phyloP scores from a whole-genome alignment of 2,888 invertebrate genomes.

The Ryuthela nishihirai region DNA sequence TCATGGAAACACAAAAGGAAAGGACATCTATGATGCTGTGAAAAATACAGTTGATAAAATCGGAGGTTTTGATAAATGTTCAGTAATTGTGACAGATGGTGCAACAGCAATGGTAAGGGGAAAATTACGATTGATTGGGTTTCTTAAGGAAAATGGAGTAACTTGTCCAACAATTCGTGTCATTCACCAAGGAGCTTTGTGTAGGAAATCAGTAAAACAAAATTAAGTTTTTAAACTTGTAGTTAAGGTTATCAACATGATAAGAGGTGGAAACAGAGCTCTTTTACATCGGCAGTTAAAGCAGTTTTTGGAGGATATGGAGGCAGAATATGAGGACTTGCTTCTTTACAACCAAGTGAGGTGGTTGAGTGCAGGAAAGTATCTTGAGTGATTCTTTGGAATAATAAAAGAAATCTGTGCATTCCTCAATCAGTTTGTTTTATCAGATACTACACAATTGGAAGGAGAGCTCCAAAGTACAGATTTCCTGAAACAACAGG shows the following conservation, averaged over 20 bases:
- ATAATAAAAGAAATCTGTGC: slow-evolving; percentile 6
- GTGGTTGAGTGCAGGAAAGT: slow-evolving; percentile 5
- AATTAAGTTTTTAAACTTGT: background rate
- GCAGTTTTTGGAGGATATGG: slow-evolving; percentile 5
- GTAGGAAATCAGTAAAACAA: background rate
- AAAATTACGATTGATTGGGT: background rate
- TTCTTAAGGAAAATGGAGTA: slow-evolving; percentile 4
- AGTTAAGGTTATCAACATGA: background rate
- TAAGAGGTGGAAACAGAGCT: background rate
- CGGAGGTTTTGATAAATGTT: background rate
- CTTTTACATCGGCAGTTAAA: slow-evolving; percentile 1
- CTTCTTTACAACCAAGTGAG: background rate
- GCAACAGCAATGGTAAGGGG: background rate
- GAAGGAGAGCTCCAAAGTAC: background rate
- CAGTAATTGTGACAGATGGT: background rate
- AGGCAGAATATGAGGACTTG: slow-evolving; percentile 5
- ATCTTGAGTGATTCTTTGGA: background rate
- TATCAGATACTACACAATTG: background rate
- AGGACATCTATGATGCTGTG: too few species aligned
- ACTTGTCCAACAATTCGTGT: background rate
- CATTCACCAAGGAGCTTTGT: slow-evolving; percentile 3
- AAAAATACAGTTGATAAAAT: too few species aligned
- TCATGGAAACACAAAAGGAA: too few species aligned
- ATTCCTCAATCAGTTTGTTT: background rate
- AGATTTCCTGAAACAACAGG: background rate